Base-by-base conservation (phyloP, 2,888 invertebrate species). In the Mechanitis mazaeus region DNA sequence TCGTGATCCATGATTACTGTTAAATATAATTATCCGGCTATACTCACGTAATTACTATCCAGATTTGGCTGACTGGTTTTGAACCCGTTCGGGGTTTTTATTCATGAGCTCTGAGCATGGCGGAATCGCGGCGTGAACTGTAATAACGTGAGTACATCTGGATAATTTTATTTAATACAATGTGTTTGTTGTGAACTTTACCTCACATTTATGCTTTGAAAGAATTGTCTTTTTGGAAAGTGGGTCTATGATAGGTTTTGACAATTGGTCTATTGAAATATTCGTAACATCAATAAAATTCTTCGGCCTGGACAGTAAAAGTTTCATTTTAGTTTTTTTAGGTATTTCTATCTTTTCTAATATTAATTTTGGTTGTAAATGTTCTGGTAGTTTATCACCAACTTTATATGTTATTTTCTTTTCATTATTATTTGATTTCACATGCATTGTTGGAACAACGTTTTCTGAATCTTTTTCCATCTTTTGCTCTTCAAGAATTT, bases 191-290 rank as follows among this genome's bases (percentile, higher is more conserved):
- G 7, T 47, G 47, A 47, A 5, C 2, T 6, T 45, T 59, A 88
- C 88, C 77, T 75, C 65, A 62, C 88, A 88, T 60, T 81, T 79
- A 62, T 81, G 72, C 56, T 75, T 79, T 1, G 87, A 87, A 7
- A 85, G 58, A 2, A 86, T 65, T 2, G 85, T 83, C 67, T 83
- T 87, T 69, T 78, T 85, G 6, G 78, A 77, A 59, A 75, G 75
- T 0, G 75, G 75, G 63, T 82, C 74, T 1, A 83, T 73, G 6
- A 81, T 62, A 0, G 81, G 61, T 46, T 79, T 85, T 45, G 78
- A 79, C 67, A 70, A 2, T 65, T 63, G 3, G 59, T 31, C 11
- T 66, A 58, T 64, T 72, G 69, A 55, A 69, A 56, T 38, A 56
- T 46, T 56, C 12, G 46, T 38, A 1, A 56, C 55, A 12, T 64